Base-by-base conservation (phyloP, 2,797 vertebrate species). In the Poeciliopsis paucimaculata region DNA sequence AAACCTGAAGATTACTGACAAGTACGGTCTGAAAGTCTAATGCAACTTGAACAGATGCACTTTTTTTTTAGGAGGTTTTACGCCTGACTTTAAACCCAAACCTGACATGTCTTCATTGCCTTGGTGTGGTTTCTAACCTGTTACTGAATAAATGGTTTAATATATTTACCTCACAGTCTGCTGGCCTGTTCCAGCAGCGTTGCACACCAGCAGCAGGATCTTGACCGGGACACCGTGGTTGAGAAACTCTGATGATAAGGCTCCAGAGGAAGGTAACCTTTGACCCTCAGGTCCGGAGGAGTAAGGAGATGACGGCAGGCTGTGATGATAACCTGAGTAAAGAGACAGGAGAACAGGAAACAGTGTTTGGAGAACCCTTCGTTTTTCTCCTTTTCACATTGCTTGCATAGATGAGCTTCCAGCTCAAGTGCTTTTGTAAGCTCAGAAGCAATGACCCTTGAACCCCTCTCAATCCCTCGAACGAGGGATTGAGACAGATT, bases 201-300 rank as follows among this genome's bases (percentile, higher is more conserved):
- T 98, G 91, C 98, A 99, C 89, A 98, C 95, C 91, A 99, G 94
- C 86, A 99, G 92, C 28, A 97, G 93, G 62, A 98, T 92, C 94
- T 95, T 97, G 68, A 92, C 85, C 0, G 95, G 89, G 0, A 84
- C 77, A 0, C 91, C 90, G 8, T 96, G 93, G 84, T 96, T 95
- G 86, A 96, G 94, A 84, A 96, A 95, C 86, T 97, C 97, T 0
- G 96, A 97, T 0, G 97, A 98, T 87, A 95, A 36, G 0, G 97
- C 90, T 0, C 95, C 94, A 0, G 94, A 91, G 0, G 95, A 90
- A 1, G 90, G 89, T 49, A 95, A 92, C 89, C 91, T 93, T 39
- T 95, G 95, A 76, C 92, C 95, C 60, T 95, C 96, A 0, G 93
- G 90, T 41, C 92, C 95, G 0, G 95, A 87, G 45, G 84, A 87